Percentiles rank a stretch among this genome's conserved stretches.
These are phyloP conservation scores for Tychaedon coryphoeus DNA, from an alignment of 2,113 vertebrate genomes.

Conservation along the genomic window DNA sequence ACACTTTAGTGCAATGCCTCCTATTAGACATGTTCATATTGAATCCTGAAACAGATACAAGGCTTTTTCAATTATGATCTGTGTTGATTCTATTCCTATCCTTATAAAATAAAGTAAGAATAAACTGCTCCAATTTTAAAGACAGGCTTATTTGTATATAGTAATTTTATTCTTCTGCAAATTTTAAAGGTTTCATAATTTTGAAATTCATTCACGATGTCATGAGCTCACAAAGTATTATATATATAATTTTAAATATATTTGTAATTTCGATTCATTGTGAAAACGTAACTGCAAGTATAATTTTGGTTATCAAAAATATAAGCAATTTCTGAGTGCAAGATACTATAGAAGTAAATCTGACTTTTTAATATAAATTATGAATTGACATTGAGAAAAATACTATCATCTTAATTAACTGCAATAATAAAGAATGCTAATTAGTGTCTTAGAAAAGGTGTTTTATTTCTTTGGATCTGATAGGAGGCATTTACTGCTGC, in stretches of 20 bases:
- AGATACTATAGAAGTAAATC: background rate
- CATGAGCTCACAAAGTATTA: background rate
- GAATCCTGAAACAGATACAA: background rate
- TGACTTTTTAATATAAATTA: conserved; percentile 33
- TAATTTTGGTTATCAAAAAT: background rate
- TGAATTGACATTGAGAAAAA: conserved; percentile 3
- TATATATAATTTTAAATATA: background rate
- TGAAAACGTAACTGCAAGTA: background rate
- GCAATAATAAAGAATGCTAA: conserved; percentile 64
- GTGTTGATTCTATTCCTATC: background rate
- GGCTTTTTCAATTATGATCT: background rate
- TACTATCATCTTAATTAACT: conserved; percentile 47
- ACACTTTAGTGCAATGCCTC: background rate
- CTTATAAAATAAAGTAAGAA: background rate
- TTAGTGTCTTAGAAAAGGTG: conserved; percentile 54
- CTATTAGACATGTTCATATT: background rate
- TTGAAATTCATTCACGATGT: background rate
- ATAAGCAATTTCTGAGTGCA: background rate
- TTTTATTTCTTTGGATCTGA: conserved; percentile 59
- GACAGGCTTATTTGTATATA: background rate
- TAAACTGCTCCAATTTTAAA: background rate
- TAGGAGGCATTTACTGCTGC: conserved; percentile 41
- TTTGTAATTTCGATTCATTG: background rate
- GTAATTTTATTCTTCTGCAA: background rate
- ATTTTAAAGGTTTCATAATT: background rate